A percentile compares a stretch with the other conserved stretches of the same genome.
These are phyloP conservation scores for Oostethus manadensis DNA, from an alignment of 2,113 vertebrate species.

Conservation along the genomic window DNA sequence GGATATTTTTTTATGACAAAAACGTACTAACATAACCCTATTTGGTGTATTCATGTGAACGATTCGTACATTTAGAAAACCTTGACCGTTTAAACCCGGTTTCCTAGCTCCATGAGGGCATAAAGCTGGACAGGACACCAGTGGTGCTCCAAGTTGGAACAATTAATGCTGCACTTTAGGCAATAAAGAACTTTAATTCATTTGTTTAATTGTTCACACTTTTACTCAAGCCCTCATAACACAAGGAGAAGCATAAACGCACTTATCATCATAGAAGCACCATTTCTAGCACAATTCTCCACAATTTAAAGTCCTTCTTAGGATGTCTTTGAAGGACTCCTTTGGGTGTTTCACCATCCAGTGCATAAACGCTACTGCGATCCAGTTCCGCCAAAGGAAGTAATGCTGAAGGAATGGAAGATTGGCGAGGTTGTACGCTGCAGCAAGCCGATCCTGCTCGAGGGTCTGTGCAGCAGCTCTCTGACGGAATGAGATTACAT, in stretches of 20 bases:
- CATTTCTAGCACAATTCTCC: background rate
- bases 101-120: too few species aligned
- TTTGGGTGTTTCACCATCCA: background rate
- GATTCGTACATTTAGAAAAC: too few species aligned
- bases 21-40: too few species aligned
- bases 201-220: background rate
- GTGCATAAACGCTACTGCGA: constrained; percentile 7
- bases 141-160: too few species aligned
- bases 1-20: too few species aligned
- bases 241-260: constrained; percentile 3
- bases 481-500: constrained; percentile 56
- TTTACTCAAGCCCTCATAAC: constrained; percentile 5
- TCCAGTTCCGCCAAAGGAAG: background rate
- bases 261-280: constrained; percentile 9
- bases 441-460: constrained; percentile 20
- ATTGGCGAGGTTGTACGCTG: constrained; percentile 24
- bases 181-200: background rate
- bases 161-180: too few species aligned
- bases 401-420: background rate
- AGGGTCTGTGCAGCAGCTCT: constrained; percentile 20
- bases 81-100: too few species aligned
- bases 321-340: background rate
- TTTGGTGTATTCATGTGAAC: too few species aligned
- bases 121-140: too few species aligned
- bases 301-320: too few species aligned